Evolutionary conservation across 1,140 invertebrate genomes (phyloP).

Genomic region (Contarinia nasturtii): DNA sequence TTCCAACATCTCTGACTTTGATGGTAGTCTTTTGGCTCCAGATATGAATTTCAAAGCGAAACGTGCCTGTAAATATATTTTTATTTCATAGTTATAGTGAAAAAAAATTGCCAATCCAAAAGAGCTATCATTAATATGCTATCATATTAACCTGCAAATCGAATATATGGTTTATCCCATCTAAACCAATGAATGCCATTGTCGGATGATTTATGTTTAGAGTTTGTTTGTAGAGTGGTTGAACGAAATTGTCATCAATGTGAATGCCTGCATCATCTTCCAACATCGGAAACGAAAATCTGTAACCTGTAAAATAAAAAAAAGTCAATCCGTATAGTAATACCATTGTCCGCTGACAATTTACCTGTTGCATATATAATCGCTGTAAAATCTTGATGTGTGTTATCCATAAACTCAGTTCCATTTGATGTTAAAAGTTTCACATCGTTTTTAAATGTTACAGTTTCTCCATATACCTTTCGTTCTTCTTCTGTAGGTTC

Average conservation of each 20-base stretch:
- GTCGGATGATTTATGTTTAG: constrained; percentile 48
- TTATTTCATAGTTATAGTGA: not conserved
- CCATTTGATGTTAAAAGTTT: constrained; percentile 27
- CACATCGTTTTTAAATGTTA: constrained; percentile 42
- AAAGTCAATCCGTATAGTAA: too few relatives aligned
- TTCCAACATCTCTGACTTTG: not conserved
- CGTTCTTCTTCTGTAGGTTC: too few relatives aligned
- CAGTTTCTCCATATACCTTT: too few relatives aligned
- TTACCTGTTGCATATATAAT: constrained; percentile 65
- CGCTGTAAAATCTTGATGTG: constrained; percentile 37
- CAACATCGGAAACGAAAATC: constrained; percentile 46
- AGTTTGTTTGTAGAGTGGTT: constrained; percentile 53
- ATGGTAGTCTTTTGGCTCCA: not conserved
- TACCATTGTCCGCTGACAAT: too few relatives aligned
- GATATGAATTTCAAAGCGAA: not conserved
- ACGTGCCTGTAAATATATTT: not conserved
- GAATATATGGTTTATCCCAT: constrained; percentile 9
- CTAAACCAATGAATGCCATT: constrained; percentile 53
- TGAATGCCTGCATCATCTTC: constrained; percentile 32
- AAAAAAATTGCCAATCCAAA: too few relatives aligned
- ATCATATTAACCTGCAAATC: constrained; percentile 13
- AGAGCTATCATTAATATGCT: not conserved
- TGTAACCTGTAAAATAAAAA: constrained; percentile 28
- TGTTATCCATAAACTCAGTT: constrained; percentile 38
- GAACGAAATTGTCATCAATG: constrained; percentile 38